Evolutionary conservation across 92 coral and sea anemone species (phyloP).

Genomic region (Epizoanthus stellaris): DNA sequence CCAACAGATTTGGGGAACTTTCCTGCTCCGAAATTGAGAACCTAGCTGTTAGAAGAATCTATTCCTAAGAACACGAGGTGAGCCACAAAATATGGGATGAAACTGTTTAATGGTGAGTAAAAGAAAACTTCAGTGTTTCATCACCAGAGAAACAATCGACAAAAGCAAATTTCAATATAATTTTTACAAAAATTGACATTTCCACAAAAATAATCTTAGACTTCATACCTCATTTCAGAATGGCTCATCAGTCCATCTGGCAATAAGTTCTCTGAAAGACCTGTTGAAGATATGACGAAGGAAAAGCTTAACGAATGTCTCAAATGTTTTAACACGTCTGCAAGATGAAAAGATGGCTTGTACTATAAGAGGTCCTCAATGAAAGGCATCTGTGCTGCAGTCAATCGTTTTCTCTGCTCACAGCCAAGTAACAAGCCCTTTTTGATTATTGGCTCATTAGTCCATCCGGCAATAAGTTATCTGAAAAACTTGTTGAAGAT

Average conservation of each 20-base stretch:
- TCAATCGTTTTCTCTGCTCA: constrained; percentile 4
- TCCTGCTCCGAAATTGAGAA: background rate
- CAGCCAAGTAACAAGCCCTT: too few relatives aligned
- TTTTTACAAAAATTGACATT: background rate
- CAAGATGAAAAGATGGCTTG: constrained; percentile 46
- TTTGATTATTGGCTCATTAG: background rate
- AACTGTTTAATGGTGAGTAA: constrained; percentile 11
- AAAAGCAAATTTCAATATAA: background rate
- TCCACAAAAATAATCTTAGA: background rate
- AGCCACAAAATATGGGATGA: background rate
- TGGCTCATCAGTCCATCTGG: background rate
- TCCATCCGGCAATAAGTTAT: constrained; percentile 4
- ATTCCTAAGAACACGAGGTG: background rate
- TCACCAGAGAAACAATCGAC: background rate
- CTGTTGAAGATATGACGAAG: constrained; percentile 54
- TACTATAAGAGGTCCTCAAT: constrained; percentile 51
- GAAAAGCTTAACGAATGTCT: constrained; percentile 60
- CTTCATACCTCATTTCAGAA: constrained; percentile 17
- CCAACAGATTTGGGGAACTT: background rate
- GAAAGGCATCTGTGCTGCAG: constrained; percentile 59
- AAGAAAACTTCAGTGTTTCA: background rate
- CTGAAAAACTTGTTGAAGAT: constrained; percentile 24
- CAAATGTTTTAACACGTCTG: constrained; percentile 61
- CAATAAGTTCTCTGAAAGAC: background rate
- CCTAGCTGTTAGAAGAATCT: background rate